These are phyloP conservation scores for Chelonoidis abingdonii DNA, from an alignment of 2,113 vertebrate genomes.

Conservation along the genomic window DNA sequence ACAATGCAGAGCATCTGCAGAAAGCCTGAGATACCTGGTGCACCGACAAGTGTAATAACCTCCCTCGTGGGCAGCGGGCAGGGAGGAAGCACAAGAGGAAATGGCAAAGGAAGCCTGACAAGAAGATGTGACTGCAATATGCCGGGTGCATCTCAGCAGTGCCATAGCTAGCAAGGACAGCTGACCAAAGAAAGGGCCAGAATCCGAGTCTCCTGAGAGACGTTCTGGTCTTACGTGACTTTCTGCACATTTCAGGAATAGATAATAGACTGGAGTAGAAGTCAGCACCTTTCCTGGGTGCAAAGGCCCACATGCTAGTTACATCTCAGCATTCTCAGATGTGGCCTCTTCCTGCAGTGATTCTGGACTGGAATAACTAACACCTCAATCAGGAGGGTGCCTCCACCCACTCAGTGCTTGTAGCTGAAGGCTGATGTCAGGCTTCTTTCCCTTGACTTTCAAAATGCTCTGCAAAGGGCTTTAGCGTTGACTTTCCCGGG, in stretches of 20 bases:
- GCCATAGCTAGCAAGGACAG: background rate
- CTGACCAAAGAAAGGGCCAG: background rate
- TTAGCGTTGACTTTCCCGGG: background rate
- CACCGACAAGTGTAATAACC: background rate
- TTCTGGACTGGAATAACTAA: background rate
- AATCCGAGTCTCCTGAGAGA: rapidly evolving
- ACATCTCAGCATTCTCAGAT: background rate
- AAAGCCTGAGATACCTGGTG: background rate
- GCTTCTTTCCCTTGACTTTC: background rate
- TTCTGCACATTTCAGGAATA: background rate
- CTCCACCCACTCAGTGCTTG: rapidly evolving
- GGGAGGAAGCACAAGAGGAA: background rate
- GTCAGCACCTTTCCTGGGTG: background rate
- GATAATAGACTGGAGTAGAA: background rate
- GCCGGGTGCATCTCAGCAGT: background rate
- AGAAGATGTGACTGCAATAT: background rate
- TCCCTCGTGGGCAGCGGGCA: background rate
- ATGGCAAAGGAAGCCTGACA: background rate
- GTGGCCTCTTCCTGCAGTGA: background rate
- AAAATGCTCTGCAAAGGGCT: background rate
- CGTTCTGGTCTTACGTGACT: background rate
- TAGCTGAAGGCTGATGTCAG: background rate
- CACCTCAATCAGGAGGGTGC: background rate
- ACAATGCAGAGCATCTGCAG: background rate
- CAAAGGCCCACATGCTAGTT: background rate